These are phyloP conservation scores for Phaenicophaeus curvirostris DNA, from an alignment of 2,797 vertebrate genomes.

Conservation along the genomic window DNA sequence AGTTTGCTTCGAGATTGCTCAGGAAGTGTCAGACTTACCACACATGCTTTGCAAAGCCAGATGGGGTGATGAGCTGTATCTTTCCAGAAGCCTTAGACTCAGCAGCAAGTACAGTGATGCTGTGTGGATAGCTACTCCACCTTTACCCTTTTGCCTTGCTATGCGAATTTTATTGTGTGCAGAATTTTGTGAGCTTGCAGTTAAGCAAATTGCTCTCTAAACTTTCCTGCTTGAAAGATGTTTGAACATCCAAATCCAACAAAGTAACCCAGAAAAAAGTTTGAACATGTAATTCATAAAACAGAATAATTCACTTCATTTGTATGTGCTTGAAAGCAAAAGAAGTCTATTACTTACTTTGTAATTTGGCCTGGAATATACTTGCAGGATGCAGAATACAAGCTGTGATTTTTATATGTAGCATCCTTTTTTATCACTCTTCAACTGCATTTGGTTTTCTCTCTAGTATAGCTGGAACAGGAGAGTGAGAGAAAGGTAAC, in stretches of 20 bases:
- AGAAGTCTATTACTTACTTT: neutral
- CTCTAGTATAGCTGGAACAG: neutral
- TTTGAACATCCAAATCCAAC: neutral
- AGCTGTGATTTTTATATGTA: neutral
- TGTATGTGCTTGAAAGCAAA: neutral
- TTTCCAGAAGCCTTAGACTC: neutral
- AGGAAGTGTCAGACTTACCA: neutral
- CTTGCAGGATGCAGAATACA: neutral
- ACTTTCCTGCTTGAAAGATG: neutral
- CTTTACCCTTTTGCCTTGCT: neutral
- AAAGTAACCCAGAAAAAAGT: neutral
- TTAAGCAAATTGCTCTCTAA: neutral
- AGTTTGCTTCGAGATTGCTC: neutral
- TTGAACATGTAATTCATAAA: neutral
- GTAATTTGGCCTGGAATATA: neutral
- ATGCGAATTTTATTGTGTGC: neutral
- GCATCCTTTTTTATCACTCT: neutral
- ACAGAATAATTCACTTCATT: neutral
- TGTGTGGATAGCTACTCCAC: neutral
- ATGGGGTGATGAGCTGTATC: rapidly evolving
- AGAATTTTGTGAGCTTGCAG: neutral
- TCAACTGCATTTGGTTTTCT: neutral
- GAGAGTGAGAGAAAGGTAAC: neutral
- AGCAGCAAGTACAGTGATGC: neutral
- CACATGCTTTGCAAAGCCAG: neutral